A percentile compares a stretch with the other conserved stretches of the same genome.
Conservation (phyloP, 2,113 vertebrate genomes). For the Alectura lathami region DNA sequence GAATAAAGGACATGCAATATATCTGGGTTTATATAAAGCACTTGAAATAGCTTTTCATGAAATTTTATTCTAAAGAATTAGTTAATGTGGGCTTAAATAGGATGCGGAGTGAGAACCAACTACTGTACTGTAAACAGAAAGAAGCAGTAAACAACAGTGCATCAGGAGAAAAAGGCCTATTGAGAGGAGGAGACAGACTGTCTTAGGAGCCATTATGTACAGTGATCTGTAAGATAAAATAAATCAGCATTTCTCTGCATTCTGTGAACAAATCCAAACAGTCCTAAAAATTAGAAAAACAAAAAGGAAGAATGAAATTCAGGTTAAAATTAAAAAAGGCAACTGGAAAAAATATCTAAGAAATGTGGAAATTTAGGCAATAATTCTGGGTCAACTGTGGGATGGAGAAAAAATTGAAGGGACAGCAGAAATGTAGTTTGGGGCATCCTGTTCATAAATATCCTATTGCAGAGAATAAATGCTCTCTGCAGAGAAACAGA, state of each 20-base stretch:
- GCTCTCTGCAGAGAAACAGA: background rate
- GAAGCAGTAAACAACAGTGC: background rate
- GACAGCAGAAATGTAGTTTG: background rate
- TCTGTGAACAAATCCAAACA: background rate
- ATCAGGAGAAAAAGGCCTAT: background rate
- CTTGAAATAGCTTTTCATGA: background rate
- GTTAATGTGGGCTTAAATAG: background rate
- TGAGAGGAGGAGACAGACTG: background rate
- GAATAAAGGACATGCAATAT: background rate
- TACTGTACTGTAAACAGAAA: conserved; percentile 6
- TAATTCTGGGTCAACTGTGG: background rate
- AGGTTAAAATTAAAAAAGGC: background rate
- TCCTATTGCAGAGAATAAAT: background rate
- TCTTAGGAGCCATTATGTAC: background rate
- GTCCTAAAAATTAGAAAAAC: conserved; percentile 4
- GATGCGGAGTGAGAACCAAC: background rate
- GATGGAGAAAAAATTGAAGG: background rate
- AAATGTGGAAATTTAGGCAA: background rate
- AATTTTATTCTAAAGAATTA: background rate
- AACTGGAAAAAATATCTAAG: background rate
- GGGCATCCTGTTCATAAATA: background rate
- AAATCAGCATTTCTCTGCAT: background rate
- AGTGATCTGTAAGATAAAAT: background rate
- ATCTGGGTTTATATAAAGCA: conserved; percentile 1
- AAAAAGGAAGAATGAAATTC: background rate